A percentile compares a stretch with the other conserved stretches of the same genome.
Conservation (phyloP, 2,888 invertebrate species). For the Leucania comma region DNA sequence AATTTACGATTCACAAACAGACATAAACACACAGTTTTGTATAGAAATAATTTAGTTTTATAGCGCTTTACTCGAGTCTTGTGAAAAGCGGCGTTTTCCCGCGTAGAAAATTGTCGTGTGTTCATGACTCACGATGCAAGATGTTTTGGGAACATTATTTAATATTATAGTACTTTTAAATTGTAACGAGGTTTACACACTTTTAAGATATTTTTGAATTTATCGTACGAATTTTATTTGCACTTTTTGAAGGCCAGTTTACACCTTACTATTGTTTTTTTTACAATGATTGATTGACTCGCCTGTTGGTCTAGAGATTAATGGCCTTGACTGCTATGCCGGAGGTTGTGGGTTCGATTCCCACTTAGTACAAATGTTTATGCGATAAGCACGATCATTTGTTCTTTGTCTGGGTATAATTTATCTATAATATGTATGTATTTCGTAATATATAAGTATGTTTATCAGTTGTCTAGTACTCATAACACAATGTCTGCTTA, state of each 20-base stretch:
- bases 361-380: no score
- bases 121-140: conserved; percentile 45
- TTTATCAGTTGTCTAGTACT: no score
- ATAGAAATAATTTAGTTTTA: conserved; percentile 66
- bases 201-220: conserved; percentile 31
- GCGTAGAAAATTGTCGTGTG: conserved; percentile 14
- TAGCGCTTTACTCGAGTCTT: conserved; percentile 52
- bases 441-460: no score
- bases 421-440: no score
- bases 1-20: conserved; percentile 67
- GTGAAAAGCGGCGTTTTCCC: conserved; percentile 51
- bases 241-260: background rate
- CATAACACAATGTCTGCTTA: no score
- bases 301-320: no score
- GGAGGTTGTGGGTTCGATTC: no score
- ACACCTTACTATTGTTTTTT: conserved; percentile 11
- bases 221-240: background rate
- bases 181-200: conserved; percentile 26
- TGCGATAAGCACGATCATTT: no score
- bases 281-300: no score
- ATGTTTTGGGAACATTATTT: conserved; percentile 48
- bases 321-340: no score
- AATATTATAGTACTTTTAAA: conserved; percentile 38
- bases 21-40: conserved; percentile 65
- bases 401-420: no score